phyloP scores from a whole-genome alignment of 2,113 vertebrate species.

The Fukomys damarensis region DNA sequence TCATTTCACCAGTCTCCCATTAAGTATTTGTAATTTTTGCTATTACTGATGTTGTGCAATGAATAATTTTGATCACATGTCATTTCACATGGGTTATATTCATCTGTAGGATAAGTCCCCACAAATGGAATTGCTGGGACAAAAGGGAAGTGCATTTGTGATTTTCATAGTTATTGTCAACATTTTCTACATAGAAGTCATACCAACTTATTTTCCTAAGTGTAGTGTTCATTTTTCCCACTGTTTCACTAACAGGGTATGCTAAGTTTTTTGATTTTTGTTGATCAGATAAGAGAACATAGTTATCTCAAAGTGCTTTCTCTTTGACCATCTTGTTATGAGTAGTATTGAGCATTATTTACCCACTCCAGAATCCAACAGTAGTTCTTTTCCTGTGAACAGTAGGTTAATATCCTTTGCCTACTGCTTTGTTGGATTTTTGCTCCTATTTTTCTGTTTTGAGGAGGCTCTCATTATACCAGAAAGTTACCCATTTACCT shows the following conservation, averaged over 20 bases:
- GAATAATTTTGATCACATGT: background rate
- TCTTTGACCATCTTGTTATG: background rate
- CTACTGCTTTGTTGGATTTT: background rate
- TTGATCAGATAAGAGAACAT: background rate
- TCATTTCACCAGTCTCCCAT: background rate
- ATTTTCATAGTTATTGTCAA: background rate
- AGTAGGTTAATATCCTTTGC: background rate
- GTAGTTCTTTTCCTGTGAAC: background rate
- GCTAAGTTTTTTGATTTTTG: constrained; percentile 17
- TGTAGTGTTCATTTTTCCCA: background rate
- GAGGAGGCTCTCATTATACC: background rate
- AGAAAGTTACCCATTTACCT: background rate
- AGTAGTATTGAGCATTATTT: background rate
- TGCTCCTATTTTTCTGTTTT: background rate
- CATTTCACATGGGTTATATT: background rate
- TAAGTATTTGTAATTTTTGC: background rate
- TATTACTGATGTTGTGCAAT: background rate
- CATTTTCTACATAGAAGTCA: background rate
- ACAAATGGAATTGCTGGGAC: background rate
- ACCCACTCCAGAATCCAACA: background rate
- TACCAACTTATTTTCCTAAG: background rate
- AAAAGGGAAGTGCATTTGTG: background rate
- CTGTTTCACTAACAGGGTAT: background rate
- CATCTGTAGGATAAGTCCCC: background rate
- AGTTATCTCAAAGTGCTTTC: background rate